A percentile compares a stretch with the other conserved stretches of the same genome.
Evolutionary conservation across 2,888 invertebrate genomes (phyloP).

Genomic region (Lysandra coridon): DNA sequence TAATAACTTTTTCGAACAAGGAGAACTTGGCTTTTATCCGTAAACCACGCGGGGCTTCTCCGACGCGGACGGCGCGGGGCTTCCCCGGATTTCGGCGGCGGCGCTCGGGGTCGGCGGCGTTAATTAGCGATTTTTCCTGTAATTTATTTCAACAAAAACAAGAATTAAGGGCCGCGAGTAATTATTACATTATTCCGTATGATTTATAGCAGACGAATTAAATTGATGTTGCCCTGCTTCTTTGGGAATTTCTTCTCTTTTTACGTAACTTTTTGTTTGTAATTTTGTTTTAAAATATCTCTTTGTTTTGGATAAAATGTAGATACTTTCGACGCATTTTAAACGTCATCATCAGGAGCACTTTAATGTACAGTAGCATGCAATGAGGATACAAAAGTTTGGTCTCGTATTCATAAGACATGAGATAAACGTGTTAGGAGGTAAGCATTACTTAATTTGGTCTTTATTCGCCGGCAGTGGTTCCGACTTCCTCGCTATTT

Average conservation of each 20-base stretch:
- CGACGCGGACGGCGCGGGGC: neutral
- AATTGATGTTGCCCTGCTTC: slow-evolving; percentile 15
- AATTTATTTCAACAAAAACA: slow-evolving; percentile 34
- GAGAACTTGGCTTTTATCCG: neutral
- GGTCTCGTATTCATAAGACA: neutral
- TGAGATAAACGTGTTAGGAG: neutral
- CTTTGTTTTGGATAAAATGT: neutral
- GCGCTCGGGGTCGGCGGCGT: slow-evolving; percentile 1
- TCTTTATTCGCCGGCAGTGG: neutral
- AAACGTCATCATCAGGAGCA: neutral
- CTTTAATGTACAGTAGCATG: neutral
- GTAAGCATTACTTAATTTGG: neutral
- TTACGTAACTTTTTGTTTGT: neutral
- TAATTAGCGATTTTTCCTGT: slow-evolving; percentile 31
- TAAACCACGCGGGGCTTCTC: neutral
- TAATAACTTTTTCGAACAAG: neutral
- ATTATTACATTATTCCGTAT: slow-evolving; percentile 33
- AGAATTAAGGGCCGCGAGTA: slow-evolving; percentile 30
- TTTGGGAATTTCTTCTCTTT: slow-evolving; percentile 1
- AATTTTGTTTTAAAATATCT: slow-evolving; percentile 4
- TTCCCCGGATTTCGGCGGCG: neutral
- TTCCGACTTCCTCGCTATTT: neutral
- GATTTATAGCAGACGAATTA: slow-evolving; percentile 31
- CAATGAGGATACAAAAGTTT: neutral
- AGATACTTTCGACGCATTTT: neutral